Evolutionary conservation across 2,888 invertebrate species (phyloP).

Genomic region (Phoenoteleia sp.): DNA sequence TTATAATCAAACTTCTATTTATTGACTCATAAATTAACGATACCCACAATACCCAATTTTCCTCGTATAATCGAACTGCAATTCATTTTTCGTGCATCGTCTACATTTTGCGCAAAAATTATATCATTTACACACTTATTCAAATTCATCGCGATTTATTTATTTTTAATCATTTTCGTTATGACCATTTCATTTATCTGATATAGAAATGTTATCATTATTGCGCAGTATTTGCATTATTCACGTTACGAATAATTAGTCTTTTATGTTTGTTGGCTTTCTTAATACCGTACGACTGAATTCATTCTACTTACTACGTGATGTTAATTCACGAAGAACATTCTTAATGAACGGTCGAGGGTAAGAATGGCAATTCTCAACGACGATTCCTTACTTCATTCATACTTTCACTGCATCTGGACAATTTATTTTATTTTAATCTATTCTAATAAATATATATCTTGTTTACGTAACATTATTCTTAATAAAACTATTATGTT

Average conservation of each 20-base stretch:
- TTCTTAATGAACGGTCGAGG: slow-evolving; percentile 25
- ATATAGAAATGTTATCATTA: slow-evolving; percentile 10
- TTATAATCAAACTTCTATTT: no score
- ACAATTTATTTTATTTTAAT: no score
- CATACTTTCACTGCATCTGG: background rate
- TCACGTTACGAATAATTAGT: slow-evolving; percentile 69
- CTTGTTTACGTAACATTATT: no score
- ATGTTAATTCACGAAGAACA: slow-evolving; percentile 33
- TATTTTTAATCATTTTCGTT: slow-evolving; percentile 14
- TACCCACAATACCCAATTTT: no score
- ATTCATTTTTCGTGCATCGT: no score
- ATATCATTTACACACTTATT: background rate
- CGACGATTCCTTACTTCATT: slow-evolving; percentile 12
- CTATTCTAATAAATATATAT: no score
- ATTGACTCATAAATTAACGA: no score
- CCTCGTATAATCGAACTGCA: no score
- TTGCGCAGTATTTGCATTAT: slow-evolving; percentile 49
- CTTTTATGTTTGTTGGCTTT: slow-evolving; percentile 54
- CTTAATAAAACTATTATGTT: no score
- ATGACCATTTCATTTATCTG: background rate
- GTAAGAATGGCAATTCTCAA: background rate
- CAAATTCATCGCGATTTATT: slow-evolving; percentile 13
- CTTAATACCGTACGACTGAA: slow-evolving; percentile 38
- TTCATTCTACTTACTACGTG: slow-evolving; percentile 36
- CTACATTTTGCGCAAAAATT: no score